phyloP scores from a whole-genome alignment of 2,797 vertebrate genomes.

The Distichodus sexfasciatus region DNA sequence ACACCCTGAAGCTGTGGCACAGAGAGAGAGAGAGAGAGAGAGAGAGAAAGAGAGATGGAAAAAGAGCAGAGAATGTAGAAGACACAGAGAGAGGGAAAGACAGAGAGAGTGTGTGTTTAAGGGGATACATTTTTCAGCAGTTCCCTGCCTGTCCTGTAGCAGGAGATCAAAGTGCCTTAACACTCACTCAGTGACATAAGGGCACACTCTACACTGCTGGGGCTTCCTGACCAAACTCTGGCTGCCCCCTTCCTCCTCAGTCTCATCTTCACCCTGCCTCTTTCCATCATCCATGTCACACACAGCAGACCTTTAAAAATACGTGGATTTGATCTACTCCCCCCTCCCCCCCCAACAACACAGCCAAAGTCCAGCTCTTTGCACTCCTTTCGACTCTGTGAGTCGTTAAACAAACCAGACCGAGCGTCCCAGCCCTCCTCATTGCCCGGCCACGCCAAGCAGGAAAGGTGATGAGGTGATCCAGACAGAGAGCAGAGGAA shows the following conservation, averaged over 20 bases:
- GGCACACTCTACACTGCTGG: constrained; percentile 63
- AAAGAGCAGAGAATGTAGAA: constrained; percentile 58
- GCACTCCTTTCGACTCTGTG: constrained; percentile 13
- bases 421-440: constrained; percentile 49
- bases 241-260: constrained; percentile 53
- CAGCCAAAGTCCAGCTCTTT: background rate
- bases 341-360: constrained; percentile 41
- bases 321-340: constrained; percentile 50
- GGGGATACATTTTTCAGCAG: constrained; percentile 43
- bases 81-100: constrained; percentile 1
- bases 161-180: constrained; percentile 75
- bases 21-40: constrained; percentile 1
- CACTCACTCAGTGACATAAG: constrained; percentile 68
- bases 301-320: constrained; percentile 54
- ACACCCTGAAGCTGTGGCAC: constrained; percentile 68
- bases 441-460: constrained; percentile 46
- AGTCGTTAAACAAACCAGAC: constrained; percentile 62
- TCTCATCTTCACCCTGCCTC: constrained; percentile 26
- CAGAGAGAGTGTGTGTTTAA: constrained; percentile 2
- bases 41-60: background rate
- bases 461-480: constrained; percentile 70
- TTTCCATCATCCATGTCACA: constrained; percentile 53
- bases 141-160: constrained; percentile 44
- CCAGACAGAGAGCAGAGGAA: constrained; percentile 67
- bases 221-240: constrained; percentile 32